Evolutionary conservation across 2,113 vertebrate genomes (phyloP).

Genomic region (Kryptolebias marmoratus): DNA sequence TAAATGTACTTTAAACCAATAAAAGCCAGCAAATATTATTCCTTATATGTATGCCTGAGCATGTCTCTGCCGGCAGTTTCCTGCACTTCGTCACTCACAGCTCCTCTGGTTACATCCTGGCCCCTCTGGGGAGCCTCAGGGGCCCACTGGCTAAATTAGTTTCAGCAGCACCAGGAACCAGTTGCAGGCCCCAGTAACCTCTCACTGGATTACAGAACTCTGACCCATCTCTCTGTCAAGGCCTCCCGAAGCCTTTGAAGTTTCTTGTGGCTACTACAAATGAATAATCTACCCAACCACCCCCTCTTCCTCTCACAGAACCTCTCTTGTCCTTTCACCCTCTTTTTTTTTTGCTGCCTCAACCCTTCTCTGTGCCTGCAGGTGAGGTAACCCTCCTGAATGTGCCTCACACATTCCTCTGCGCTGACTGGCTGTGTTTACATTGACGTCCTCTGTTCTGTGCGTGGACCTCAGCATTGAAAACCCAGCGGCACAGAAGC

Average conservation of each 20-base stretch:
- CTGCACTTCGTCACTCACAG: slow-evolving; percentile 76
- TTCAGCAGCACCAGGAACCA: slow-evolving; percentile 67
- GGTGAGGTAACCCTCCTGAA: slow-evolving; percentile 25
- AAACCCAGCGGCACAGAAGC: slow-evolving; percentile 25
- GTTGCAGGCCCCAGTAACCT: slow-evolving; percentile 58
- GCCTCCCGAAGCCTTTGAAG: slow-evolving; percentile 73
- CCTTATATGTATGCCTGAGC: slow-evolving; percentile 13
- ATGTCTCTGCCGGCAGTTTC: slow-evolving; percentile 30
- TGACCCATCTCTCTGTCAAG: slow-evolving; percentile 64
- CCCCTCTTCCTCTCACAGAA: slow-evolving; percentile 44
- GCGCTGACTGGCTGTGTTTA: slow-evolving; percentile 77
- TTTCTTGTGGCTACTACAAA: slow-evolving; percentile 50
- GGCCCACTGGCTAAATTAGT: slow-evolving; percentile 70
- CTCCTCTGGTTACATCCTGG: slow-evolving; percentile 72
- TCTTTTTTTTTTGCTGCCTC: slow-evolving; percentile 30
- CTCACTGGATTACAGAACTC: slow-evolving; percentile 70
- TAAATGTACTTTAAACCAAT: background rate
- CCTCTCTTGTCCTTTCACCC: slow-evolving; percentile 26
- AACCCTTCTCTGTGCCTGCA: slow-evolving; percentile 7
- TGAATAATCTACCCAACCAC: slow-evolving; percentile 49
- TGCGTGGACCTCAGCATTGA: slow-evolving; percentile 22
- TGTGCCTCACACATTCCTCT: slow-evolving; percentile 76
- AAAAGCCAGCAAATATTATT: slow-evolving; percentile 22
- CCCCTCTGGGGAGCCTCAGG: slow-evolving; percentile 49
- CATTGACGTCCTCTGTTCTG: slow-evolving; percentile 64